These are phyloP conservation scores for Drosophila dives DNA, from an alignment of 2,888 invertebrate genomes.

Conservation along the genomic window DNA sequence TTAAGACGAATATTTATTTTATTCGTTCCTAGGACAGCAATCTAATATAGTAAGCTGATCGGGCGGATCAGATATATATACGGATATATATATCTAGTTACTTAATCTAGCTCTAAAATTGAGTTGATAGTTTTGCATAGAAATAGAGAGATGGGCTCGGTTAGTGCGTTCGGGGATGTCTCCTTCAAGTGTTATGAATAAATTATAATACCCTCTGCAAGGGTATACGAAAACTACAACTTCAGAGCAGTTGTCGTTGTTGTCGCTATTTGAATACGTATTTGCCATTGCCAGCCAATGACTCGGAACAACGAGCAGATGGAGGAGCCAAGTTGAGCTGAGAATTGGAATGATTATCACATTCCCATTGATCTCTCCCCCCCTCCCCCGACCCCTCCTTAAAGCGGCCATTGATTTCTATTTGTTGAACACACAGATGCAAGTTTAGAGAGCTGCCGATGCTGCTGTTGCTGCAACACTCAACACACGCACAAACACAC, in stretches of 20 bases:
- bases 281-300: constrained; percentile 73
- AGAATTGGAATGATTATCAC: constrained; percentile 64
- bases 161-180: neutral
- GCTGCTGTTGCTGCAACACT: constrained; percentile 7
- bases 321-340: constrained; percentile 16
- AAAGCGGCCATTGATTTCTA: constrained; percentile 75
- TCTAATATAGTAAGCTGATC: neutral
- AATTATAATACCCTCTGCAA: constrained; percentile 3
- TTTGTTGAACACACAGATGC: constrained; percentile 67
- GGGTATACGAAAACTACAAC: constrained; percentile 11
- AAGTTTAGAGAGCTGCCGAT: constrained; percentile 23
- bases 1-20: neutral
- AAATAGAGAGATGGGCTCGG: neutral
- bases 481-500: neutral
- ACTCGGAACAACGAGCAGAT: constrained; percentile 61
- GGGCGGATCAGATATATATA: too few species aligned
- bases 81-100: neutral
- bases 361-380: constrained; percentile 51
- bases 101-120: neutral
- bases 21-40: neutral
- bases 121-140: too few species aligned
- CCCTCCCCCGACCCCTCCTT: neutral
- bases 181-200: neutral
- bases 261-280: constrained; percentile 69
- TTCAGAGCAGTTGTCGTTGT: constrained; percentile 33